Base-by-base conservation (phyloP, 2,113 vertebrate genomes). In the Brienomyrus longianalis region DNA sequence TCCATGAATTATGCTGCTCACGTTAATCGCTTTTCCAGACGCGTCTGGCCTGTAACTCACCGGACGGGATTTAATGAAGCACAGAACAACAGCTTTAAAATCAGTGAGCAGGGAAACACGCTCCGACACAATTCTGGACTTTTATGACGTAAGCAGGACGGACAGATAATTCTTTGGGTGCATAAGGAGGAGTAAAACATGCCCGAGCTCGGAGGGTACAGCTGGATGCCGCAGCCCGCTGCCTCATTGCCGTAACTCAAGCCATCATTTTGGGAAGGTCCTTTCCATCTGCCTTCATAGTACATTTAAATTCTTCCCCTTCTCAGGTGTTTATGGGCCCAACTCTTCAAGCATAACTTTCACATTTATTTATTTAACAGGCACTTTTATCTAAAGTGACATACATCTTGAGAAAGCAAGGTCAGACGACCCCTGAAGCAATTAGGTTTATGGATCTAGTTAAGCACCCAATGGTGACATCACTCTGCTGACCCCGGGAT, bases 21-120 rank as follows among this genome's bases (percentile, higher is more conserved):
- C n/a, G 23, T 21, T 80, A 66, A 88, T 88, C 10, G 39, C 87
- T 88, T 62, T 27, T 62, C 35, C 87, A 88, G 87, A 59, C 11
- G 31, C 43, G 54, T 47, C 56, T 62, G 43, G 85, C 47, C 62
- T 48, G 35, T 66, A 35, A 54, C 85, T 51, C 48, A 35, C n/a
- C 47, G 23, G 83, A 50, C 11, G 10, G 8, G 10, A 31, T 62
- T 62, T n/a, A 39, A n/a, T n/a, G 39, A 88, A 86, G 3, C 51
- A 8, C n/a, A 87, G 43, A 4, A 21, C 8, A 45, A 11, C 19
- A 43, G 80, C 80, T 48, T 19, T 39, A 43, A 23, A 59, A 2
- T 47, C 23, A 88, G 21, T 15, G 54, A 54, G n/a, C 86, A 88
- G 62, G 35, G 51, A 88, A 35, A 86, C 2, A 3, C 15, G 45